These are phyloP conservation scores for Galerucella pusilla DNA, from an alignment of 2,888 invertebrate genomes.

Conservation along the genomic window DNA sequence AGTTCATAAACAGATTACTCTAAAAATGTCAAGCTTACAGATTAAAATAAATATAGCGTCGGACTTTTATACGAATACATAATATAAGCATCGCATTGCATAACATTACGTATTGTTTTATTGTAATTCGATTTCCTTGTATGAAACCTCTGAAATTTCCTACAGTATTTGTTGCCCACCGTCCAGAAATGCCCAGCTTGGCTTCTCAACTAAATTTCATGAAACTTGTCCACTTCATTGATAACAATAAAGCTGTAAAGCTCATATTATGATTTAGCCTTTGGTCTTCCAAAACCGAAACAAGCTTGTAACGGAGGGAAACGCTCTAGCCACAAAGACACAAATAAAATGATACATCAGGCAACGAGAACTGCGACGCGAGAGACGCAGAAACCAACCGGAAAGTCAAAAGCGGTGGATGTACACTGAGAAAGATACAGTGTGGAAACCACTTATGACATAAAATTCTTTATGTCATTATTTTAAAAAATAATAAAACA, in stretches of 20 bases:
- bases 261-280: background rate
- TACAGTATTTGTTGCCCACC: background rate
- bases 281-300: background rate
- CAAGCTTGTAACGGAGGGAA: background rate
- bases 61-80: background rate
- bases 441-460: too few relatives aligned
- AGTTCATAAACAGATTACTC: too few relatives aligned
- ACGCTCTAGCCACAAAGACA: background rate
- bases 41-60: too few relatives aligned
- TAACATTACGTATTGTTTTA: background rate
- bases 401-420: background rate
- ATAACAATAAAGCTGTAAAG: constrained; percentile 3
- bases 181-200: background rate
- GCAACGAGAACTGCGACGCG: background rate
- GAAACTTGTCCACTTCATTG: background rate
- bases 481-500: too few relatives aligned
- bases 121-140: background rate
- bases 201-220: background rate
- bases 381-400: background rate
- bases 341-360: background rate
- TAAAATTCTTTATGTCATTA: too few relatives aligned
- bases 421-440: background rate
- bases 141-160: background rate
- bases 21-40: too few relatives aligned
- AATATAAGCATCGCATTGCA: background rate